These are phyloP conservation scores for Brachymystax lenok DNA, from an alignment of 2,797 vertebrate species.

Conservation along the genomic window DNA sequence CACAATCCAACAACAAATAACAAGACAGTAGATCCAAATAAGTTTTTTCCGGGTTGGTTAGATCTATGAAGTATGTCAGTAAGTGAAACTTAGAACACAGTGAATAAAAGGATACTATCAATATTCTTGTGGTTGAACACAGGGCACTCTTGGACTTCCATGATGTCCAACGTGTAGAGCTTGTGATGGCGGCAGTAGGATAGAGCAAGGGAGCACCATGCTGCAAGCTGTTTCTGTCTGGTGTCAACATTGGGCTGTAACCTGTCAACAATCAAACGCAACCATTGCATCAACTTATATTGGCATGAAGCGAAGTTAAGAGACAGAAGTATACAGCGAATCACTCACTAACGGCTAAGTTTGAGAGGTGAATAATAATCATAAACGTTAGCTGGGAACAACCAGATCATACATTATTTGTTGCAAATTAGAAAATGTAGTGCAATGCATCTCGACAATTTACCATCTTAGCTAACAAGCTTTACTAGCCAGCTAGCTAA, in stretches of 20 bases:
- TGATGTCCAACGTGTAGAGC: constrained; percentile 88
- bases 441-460: too few relatives aligned
- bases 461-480: too few relatives aligned
- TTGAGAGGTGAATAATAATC: too few relatives aligned
- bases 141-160: constrained; percentile 93
- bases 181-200: constrained; percentile 89
- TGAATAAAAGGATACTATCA: constrained; percentile 86
- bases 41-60: neutral
- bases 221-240: constrained; percentile 93
- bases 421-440: too few relatives aligned
- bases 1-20: neutral
- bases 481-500: too few relatives aligned
- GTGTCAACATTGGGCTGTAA: constrained; percentile 96
- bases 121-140: constrained; percentile 95
- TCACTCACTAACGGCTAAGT: too few relatives aligned
- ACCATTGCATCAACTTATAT: neutral
- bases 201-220: constrained; percentile 92
- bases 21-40: neutral
- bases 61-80: neutral
- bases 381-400: neutral
- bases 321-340: neutral
- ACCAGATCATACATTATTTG: too few relatives aligned
- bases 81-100: neutral
- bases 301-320: neutral
- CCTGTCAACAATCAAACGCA: constrained; percentile 64